Base-by-base conservation (phyloP, 2,113 vertebrate species). In the Platysteira castanea region DNA sequence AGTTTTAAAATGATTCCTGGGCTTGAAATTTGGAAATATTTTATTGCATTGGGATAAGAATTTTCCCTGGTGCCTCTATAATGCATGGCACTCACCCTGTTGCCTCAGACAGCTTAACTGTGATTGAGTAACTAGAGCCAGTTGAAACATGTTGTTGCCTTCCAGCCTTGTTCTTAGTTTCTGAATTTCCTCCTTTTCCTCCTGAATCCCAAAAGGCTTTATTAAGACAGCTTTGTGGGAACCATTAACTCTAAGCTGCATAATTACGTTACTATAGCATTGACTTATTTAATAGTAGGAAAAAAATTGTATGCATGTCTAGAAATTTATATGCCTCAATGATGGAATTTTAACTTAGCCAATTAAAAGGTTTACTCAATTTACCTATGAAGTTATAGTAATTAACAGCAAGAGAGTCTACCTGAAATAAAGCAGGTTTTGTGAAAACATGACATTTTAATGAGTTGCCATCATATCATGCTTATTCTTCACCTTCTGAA, bases 151-250 rank as follows among this genome's bases (percentile, higher is more conserved):
- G 70, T 47, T 90, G 87, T 82, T 4, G 16, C 91, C 94, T 96
- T 77, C 77, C 87, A 98, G 94, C 90, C 84, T 74, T 71, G 82
- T 92, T 96, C 88, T 96, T 94, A 86, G 77, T 90, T 86, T 96
- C 93, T 91, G 71, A 94, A 95, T 95, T 87, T 97, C 84, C 89
- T 91, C 69, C 73, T 84, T 94, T 94, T 90, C 87, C 79, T 85
- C 59, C 60, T 71, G 46, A 89, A 76, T 97, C 96, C 95, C 97
- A 70, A 74, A 96, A 96, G 97, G 90, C 94, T 98, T 96, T 98
- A 97, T 96, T 98, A 95, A 97, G 93, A 97, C 87, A 95, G 71
- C 91, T 97, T 97, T 95, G 91, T 97, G 96, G 81, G 96, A 91
- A 69, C 96, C 70, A 95, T 97, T 97, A 97, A 90, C 92, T 93